These are phyloP conservation scores for Phoenoteleia sp. DNA, from an alignment of 2,888 invertebrate genomes.

Conservation along the genomic window DNA sequence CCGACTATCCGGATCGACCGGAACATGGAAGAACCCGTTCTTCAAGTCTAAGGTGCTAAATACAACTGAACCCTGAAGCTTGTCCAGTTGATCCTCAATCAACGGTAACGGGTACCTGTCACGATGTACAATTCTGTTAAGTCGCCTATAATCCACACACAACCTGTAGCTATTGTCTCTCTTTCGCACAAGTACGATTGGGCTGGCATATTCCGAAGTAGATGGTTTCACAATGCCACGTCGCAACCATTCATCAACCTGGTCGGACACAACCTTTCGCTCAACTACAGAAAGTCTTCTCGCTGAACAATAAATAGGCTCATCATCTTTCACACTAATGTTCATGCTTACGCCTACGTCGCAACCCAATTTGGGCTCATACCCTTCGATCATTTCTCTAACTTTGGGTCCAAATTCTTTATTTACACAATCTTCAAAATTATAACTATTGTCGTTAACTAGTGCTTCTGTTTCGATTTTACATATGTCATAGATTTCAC, in stretches of 20 bases:
- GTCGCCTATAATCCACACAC: constrained; percentile 30
- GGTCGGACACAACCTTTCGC: constrained; percentile 50
- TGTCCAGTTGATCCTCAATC: constrained; percentile 38
- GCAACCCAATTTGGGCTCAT: too few relatives aligned
- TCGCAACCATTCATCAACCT: constrained; percentile 73
- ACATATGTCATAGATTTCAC: too few relatives aligned
- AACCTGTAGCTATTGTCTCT: constrained; percentile 19
- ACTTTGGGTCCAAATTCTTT: too few relatives aligned
- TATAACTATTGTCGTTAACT: neutral
- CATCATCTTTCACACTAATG: constrained; percentile 59
- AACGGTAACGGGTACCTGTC: constrained; percentile 5
- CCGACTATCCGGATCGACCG: neutral
- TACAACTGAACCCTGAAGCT: neutral
- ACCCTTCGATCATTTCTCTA: too few relatives aligned
- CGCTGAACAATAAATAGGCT: constrained; percentile 69
- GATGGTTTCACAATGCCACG: constrained; percentile 31
- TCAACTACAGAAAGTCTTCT: constrained; percentile 67
- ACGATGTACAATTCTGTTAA: constrained; percentile 31
- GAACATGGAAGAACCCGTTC: neutral
- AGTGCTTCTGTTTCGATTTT: neutral
- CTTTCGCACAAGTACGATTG: neutral
- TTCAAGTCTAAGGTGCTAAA: neutral
- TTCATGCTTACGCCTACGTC: too few relatives aligned
- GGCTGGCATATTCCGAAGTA: neutral
- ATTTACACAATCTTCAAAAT: too few relatives aligned